Conservation (phyloP, 2,888 invertebrate species). For the Theretra japonica region DNA sequence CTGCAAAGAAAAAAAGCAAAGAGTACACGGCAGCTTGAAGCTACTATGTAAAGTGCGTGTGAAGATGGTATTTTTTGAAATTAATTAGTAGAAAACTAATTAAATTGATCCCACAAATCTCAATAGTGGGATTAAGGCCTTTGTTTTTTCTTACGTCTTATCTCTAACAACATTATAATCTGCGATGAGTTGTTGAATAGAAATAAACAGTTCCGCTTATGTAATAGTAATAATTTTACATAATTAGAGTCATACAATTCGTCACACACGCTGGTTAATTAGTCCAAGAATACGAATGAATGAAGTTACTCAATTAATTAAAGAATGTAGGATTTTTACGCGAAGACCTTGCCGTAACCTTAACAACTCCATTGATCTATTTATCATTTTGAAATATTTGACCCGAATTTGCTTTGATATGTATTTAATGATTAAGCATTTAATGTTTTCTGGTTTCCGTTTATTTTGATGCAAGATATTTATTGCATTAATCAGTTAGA, state of each 20-base stretch:
- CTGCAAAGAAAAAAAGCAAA: too few relatives aligned
- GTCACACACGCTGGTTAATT: conserved; percentile 64
- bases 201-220: conserved; percentile 41
- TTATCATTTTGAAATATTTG: conserved; percentile 14
- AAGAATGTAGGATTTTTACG: neutral
- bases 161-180: neutral
- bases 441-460: neutral
- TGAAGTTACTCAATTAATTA: conserved; percentile 10
- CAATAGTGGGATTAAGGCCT: too few relatives aligned
- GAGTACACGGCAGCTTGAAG: too few relatives aligned
- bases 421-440: neutral
- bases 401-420: neutral
- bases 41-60: too few relatives aligned
- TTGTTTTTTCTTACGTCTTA: neutral
- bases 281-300: conserved; percentile 52
- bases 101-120: too few relatives aligned
- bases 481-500: neutral
- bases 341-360: neutral
- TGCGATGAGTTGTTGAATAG: neutral
- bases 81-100: too few relatives aligned
- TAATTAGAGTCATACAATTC: conserved; percentile 47
- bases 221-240: conserved; percentile 47
- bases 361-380: conserved; percentile 18
- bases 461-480: neutral
- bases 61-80: neutral